A percentile compares a stretch with the other conserved stretches of the same genome.
Conservation (phyloP, 2,113 vertebrate species). For the Oryzias melastigma region DNA sequence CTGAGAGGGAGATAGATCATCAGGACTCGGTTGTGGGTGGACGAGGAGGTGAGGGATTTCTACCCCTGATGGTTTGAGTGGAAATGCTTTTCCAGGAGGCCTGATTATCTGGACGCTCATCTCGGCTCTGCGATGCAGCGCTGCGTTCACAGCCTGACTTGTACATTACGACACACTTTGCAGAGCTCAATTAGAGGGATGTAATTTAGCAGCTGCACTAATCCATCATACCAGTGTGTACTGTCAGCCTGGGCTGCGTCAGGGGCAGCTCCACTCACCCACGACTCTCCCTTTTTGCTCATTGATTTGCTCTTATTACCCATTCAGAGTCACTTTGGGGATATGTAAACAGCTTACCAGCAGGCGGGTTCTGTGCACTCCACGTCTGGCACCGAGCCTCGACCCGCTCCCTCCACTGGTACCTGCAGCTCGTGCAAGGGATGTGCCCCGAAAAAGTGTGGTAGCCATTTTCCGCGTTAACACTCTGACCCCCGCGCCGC, state of each 20-base stretch:
- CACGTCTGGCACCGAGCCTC: constrained; percentile 39
- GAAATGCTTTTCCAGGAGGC: no score
- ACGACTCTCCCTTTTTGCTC: constrained; percentile 38
- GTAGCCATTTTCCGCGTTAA: constrained; percentile 58
- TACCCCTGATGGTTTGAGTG: no score
- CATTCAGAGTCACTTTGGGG: constrained; percentile 53
- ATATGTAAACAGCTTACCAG: constrained; percentile 62
- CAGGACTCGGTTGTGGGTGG: no score
- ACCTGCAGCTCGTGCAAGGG: constrained; percentile 1
- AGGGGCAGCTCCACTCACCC: constrained; percentile 34
- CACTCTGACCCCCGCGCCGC: constrained; percentile 46
- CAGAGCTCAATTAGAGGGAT: constrained; percentile 50
- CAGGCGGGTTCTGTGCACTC: constrained; percentile 38
- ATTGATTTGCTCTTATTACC: constrained; percentile 58
- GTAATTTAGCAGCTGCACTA: constrained; percentile 56
- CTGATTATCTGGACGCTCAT: no score
- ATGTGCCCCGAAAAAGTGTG: constrained; percentile 46
- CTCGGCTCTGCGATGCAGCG: not conserved
- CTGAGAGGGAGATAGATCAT: no score
- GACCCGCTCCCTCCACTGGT: constrained; percentile 10
- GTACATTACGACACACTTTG: constrained; percentile 28
- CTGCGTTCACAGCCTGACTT: constrained; percentile 35
- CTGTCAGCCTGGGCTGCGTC: constrained; percentile 57
- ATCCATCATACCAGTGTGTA: constrained; percentile 58
- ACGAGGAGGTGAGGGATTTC: no score